Evolutionary conservation across 2,888 invertebrate genomes (phyloP), one percentile per base, ranked within the genome.

Genomic region (Noctua pronuba): DNA sequence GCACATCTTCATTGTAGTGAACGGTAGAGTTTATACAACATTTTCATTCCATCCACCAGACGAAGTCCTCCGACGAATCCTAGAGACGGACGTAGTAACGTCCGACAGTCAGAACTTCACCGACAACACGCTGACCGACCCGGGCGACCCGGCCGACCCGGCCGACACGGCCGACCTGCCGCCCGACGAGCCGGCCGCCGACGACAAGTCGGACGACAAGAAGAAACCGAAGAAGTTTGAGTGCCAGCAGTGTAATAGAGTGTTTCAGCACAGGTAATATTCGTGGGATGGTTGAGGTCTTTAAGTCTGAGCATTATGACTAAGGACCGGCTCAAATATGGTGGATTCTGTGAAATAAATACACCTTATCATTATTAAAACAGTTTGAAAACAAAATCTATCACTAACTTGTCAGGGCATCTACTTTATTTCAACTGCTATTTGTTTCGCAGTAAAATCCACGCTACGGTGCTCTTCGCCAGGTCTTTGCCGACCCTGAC

Each of bases 181-280:
- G 65, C 74, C 75, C 44, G 78, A 49, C 10, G 79, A 69, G 21
- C 28, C 83, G 24, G 44, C 70, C 3, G 5, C 28, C 16, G 73
- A 69, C 16, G 83, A 74, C 21, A 80, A 82, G 24, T 16, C 35
- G 24, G 78, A 77, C 16, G 70, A 72, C 10, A 94, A 75, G 85
- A 89, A 77, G 94, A 87, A 88, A 86, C 73, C 90, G 88, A 95
- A 94, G 89, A 94, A 93, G 86, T 94, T 94, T 83, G 92, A 97
- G 79, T 98, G 98, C 89, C 95, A 96, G 7, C 97, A 98, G 87
- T 99, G 99, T 88, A 97, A 97, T 21, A 95, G 98, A 31, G 97
- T 98, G 75, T 99, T 99, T 92, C 97, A 97, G 77, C 98, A 99
- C 86, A 80, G 79, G 79, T 79, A 74, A 64, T 31, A 0, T 21